Percentiles rank a stretch among this genome's conserved stretches.
Conservation (phyloP, 2,888 invertebrate species). For the Amorpha juglandis region DNA sequence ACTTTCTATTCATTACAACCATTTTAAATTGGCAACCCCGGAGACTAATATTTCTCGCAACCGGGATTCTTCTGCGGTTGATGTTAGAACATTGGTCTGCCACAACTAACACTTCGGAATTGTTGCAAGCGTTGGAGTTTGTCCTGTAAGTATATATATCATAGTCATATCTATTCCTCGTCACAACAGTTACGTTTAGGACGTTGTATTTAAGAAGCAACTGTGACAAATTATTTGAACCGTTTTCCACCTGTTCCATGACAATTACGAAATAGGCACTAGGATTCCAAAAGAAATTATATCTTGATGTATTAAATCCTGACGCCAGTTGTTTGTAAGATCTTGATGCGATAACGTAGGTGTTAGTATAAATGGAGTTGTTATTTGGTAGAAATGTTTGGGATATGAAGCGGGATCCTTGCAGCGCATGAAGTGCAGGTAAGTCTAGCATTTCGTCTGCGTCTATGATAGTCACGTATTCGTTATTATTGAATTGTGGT, state of each 20-base stretch:
- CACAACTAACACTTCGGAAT: not conserved
- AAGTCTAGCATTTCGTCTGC: not conserved
- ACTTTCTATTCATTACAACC: not conserved
- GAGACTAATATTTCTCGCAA: not conserved
- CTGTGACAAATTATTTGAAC: not conserved
- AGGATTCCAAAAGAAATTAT: conserved; percentile 12
- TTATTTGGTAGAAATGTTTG: not conserved
- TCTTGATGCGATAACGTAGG: conserved; percentile 4
- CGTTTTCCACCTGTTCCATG: not conserved
- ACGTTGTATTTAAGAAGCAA: conserved; percentile 1
- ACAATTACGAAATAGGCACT: not conserved
- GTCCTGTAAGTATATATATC: not conserved
- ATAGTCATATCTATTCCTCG: not conserved
- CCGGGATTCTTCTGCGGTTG: not conserved
- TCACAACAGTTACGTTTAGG: not conserved
- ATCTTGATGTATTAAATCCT: not conserved
- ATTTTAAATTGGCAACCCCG: conserved; percentile 1
- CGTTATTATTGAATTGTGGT: not conserved
- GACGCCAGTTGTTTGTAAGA: not conserved
- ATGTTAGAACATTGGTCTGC: not conserved
- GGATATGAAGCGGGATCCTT: not conserved
- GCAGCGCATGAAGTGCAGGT: not conserved
- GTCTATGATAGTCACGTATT: not conserved
- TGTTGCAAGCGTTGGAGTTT: conserved; percentile 3
- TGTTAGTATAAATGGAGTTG: not conserved